These are phyloP conservation scores for Choristoneura fumiferana DNA, from an alignment of 1,140 invertebrate genomes.

Conservation along the genomic window DNA sequence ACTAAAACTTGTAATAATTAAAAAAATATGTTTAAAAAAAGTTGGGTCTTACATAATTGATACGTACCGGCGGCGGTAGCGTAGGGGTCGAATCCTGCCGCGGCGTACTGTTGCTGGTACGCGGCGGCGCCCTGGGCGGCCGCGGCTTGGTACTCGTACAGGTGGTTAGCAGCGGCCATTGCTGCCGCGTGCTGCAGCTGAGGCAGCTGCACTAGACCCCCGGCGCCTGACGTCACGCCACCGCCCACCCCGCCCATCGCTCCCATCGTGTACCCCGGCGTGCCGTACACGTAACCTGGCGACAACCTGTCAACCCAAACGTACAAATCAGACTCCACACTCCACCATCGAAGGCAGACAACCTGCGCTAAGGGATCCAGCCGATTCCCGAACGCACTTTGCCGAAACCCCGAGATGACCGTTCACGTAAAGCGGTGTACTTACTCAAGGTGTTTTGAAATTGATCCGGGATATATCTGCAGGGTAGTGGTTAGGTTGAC, in stretches of 20 bases:
- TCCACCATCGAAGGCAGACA: neutral
- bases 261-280: constrained; percentile 80
- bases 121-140: constrained; percentile 82
- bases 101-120: constrained; percentile 84
- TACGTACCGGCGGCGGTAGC: constrained; percentile 70
- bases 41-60: too few relatives aligned
- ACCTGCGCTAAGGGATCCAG: neutral
- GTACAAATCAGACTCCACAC: constrained; percentile 1
- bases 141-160: constrained; percentile 87
- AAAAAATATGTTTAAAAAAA: too few relatives aligned
- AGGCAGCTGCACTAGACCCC: constrained; percentile 81
- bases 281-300: constrained; percentile 87
- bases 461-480: neutral
- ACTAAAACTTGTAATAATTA: too few relatives aligned
- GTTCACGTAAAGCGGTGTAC: constrained; percentile 17
- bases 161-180: constrained; percentile 84
- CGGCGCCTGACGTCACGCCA: constrained; percentile 72
- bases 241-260: constrained; percentile 78
- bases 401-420: constrained; percentile 5
- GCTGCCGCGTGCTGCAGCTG: constrained; percentile 86
- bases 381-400: constrained; percentile 1
- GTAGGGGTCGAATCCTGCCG: constrained; percentile 85
- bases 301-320: constrained; percentile 80
- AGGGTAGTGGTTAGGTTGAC: neutral
- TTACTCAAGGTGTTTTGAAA: neutral